Evolutionary conservation across 2,888 invertebrate genomes (phyloP), one percentile per base, ranked within the genome.

Genomic region (Tiliacea citrago): DNA sequence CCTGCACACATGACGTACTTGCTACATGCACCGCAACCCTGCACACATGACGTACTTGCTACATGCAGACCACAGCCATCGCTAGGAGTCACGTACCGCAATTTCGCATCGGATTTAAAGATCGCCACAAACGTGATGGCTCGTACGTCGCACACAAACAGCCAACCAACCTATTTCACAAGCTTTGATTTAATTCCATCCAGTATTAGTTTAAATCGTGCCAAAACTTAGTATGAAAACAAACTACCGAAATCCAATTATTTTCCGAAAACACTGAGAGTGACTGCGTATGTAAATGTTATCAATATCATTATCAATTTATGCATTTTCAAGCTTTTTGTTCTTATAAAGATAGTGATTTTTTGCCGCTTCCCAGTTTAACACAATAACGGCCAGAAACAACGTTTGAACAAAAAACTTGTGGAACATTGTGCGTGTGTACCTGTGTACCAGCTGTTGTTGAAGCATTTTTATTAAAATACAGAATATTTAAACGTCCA

Each of bases 41-140:
- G 55, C 49, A 16, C 75, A 39, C 39, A 77, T 76, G 85, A 68
- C 57, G 66, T 70, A 29, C 68, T 77, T 10, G 24, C 42, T 29
- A 18, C 45, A 53, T 55, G 53, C 66, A 45, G 53, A 29, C 45
- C 39, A 13, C 42, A 66, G n/a, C 66, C 55, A 47, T 57, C 29
- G 66, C 45, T 58, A 21, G 29, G 21, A 75, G 72, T 67, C 85
- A 84, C 77, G 85, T 72, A 67, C 58, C n/a, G 55, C 82, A 69
- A 84, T 84, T 67, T 82, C 62, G 45, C 67, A 67, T 77, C 51
- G 63, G 67, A 81, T 84, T 81, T 84, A 84, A 82, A 84, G 82
- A 82, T 76, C 24, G 66, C 77, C 72, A 47, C 72, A 66, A 84
- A 72, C 62, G 69, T 76, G 77, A 67, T 13, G 45, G 85, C 55